These are phyloP conservation scores for Protobothrops mucrosquamatus DNA, from an alignment of 2,113 vertebrate species.

Conservation along the genomic window DNA sequence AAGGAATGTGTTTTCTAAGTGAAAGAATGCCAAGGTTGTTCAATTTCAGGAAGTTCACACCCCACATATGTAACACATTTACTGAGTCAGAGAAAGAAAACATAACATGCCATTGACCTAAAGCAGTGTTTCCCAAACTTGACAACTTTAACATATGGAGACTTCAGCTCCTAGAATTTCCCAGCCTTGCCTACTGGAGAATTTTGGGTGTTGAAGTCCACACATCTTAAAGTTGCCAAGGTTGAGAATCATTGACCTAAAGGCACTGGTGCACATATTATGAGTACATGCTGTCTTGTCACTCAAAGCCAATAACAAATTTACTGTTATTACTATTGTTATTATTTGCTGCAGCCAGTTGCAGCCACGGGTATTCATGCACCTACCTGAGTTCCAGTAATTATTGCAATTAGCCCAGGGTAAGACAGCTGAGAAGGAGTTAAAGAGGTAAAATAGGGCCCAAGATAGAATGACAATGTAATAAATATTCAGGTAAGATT, in stretches of 20 bases:
- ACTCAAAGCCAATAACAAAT: background rate
- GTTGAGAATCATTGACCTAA: background rate
- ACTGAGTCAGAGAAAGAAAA: background rate
- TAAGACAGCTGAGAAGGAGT: slow-evolving; percentile 79
- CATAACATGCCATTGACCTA: background rate
- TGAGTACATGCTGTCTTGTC: background rate
- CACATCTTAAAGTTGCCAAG: background rate
- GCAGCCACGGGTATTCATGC: background rate
- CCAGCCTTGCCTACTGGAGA: background rate
- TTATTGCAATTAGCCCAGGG: slow-evolving; percentile 89
- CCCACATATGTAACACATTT: background rate
- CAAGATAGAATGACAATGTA: slow-evolving; percentile 90
- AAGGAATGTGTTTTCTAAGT: background rate
- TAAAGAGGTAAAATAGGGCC: slow-evolving; percentile 87
- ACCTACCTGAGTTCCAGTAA: slow-evolving; percentile 87
- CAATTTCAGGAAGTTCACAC: background rate
- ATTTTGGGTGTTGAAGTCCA: background rate
- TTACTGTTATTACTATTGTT: background rate
- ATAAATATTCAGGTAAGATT: slow-evolving; percentile 84
- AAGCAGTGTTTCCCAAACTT: background rate
- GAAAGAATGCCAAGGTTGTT: background rate
- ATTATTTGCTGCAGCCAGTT: background rate
- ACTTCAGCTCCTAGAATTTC: background rate
- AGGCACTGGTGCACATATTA: background rate
- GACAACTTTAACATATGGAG: background rate